Percentiles rank a stretch among this genome's conserved stretches.
These are phyloP conservation scores for Zosterops hypoxanthus DNA, from an alignment of 2,113 vertebrate genomes.

Conservation along the genomic window DNA sequence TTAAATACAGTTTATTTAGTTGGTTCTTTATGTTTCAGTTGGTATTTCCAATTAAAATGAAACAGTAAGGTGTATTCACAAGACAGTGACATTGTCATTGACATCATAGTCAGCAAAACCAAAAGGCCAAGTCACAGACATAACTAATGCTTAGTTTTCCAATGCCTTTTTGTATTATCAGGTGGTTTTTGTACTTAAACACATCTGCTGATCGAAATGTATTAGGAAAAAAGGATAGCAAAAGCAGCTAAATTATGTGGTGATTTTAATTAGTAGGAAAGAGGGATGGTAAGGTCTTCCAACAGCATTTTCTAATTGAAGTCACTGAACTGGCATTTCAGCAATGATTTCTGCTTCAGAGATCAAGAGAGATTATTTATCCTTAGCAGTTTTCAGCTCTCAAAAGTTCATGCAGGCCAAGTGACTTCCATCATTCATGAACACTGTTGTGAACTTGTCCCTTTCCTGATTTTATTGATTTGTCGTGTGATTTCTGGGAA, in stretches of 20 bases:
- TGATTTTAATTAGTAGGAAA: slow-evolving; percentile 12
- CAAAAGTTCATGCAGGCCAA: slow-evolving; percentile 23
- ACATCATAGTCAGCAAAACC: background rate
- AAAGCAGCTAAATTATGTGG: background rate
- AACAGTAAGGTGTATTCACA: background rate
- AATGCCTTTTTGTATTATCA: background rate
- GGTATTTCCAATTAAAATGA: background rate
- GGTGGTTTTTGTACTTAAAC: background rate
- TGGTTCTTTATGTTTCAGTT: background rate
- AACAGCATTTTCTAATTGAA: slow-evolving; percentile 52
- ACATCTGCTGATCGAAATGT: background rate
- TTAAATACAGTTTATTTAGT: background rate
- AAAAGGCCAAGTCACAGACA: background rate
- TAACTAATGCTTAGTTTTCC: background rate
- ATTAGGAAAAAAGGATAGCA: background rate
- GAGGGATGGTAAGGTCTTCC: slow-evolving; percentile 1
- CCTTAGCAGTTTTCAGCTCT: slow-evolving; percentile 14
- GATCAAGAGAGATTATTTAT: slow-evolving; percentile 50
- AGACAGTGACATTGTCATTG: background rate
- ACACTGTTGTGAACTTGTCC: background rate
- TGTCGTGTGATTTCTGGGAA: background rate
- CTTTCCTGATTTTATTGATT: background rate
- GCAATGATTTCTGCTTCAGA: slow-evolving; percentile 50
- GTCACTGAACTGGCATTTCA: slow-evolving; percentile 43
- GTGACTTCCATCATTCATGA: background rate